Percentiles rank a stretch among this genome's conserved stretches.
phyloP scores from a whole-genome alignment of 2,888 invertebrate genomes.

The Heliconius hortense region DNA sequence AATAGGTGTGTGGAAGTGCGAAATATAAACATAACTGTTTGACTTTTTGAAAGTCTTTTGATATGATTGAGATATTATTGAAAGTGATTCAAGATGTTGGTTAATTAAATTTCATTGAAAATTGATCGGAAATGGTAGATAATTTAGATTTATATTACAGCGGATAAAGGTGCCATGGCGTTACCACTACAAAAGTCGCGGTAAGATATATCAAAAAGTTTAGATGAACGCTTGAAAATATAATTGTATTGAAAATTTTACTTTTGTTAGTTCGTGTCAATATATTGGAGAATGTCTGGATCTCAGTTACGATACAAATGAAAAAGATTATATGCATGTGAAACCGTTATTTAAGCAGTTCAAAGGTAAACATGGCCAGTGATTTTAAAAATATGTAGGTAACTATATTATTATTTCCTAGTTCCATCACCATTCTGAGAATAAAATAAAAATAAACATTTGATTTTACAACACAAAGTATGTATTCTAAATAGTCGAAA shows the following conservation, averaged over 20 bases:
- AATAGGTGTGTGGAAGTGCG: too few relatives aligned
- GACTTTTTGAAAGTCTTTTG: too few relatives aligned
- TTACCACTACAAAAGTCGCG: constrained; percentile 28
- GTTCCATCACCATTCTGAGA: too few relatives aligned
- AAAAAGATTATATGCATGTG: neutral
- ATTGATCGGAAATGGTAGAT: neutral
- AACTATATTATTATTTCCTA: too few relatives aligned
- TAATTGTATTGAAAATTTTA: neutral
- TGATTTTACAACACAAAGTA: too few relatives aligned
- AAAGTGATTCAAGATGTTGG: too few relatives aligned
- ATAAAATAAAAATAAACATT: too few relatives aligned
- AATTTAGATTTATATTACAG: constrained; percentile 22
- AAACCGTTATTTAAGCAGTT: neutral
- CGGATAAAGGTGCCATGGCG: constrained; percentile 32
- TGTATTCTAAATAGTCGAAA: too few relatives aligned
- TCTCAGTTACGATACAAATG: neutral
- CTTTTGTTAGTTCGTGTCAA: constrained; percentile 2
- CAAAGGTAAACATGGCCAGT: neutral
- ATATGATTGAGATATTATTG: too few relatives aligned
- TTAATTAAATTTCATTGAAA: too few relatives aligned
- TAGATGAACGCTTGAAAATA: neutral
- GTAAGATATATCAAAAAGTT: constrained; percentile 20
- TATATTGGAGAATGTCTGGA: neutral
- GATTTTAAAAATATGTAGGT: too few relatives aligned
- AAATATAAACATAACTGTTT: too few relatives aligned